Base-by-base conservation (phyloP, 2,888 invertebrate genomes). In the Epinotia brunnichana region DNA sequence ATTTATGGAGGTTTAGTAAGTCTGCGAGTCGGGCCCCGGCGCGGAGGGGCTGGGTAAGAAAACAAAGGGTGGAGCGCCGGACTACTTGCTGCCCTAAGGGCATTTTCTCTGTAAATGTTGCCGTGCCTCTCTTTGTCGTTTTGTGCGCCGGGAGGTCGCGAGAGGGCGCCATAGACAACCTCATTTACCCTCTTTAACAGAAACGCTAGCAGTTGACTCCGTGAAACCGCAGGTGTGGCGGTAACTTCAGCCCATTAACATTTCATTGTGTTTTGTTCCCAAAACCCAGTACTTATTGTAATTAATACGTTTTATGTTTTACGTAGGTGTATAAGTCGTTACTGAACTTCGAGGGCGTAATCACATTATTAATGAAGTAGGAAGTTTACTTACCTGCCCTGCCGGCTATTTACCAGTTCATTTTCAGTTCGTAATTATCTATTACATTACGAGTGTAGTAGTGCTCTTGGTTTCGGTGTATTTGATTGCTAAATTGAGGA, bases 51-150 rank as follows among this genome's bases (percentile, higher is more conserved):
- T 80, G 76, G 81, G 81, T 85, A 84, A 83, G 86, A 89, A 88
- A 90, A 91, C 90, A 91, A 91, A 90, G 89, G 90, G 86, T 82
- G 82, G 81, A 82, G 85, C 87, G 86, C 82, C 81, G 82, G 84
- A 63, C 66, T 69, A 69, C 81, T 81, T 79, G 79, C 80, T 87
- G 88, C 87, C 91, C 89, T 83, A 81, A 82, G 90, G 91, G 87
- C 83, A 85, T 90, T 90, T 90, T 88, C 89, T 87, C 85, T 84
- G 87, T 87, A 89, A 90, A 88, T 88, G 87, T 88, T 86, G 84
- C 85, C 82, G 81, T 81, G 85, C 81, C 83, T 86, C 84, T 82
- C 86, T 87, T 88, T 87, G 87, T 87, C 86, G 85, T 89, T 88
- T 87, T 87, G 86, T 89, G 87, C 85, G 78, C 72, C 62, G 81